Evolutionary conservation across 2,888 invertebrate species (phyloP), one percentile per base, ranked within the genome.

Genomic region (Serripes groenlandicus): DNA sequence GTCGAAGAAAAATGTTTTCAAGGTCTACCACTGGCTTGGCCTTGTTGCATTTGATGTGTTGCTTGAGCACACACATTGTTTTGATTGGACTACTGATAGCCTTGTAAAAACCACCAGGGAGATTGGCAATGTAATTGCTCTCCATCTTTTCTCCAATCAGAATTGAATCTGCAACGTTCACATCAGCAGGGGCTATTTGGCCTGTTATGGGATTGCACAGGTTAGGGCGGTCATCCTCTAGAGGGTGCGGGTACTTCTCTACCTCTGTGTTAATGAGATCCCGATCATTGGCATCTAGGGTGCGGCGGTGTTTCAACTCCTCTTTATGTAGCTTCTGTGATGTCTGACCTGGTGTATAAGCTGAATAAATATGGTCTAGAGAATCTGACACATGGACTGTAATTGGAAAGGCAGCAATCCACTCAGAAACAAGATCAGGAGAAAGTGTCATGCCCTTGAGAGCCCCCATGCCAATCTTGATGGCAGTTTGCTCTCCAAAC

Each of bases 1-100:
- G 26, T 35, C 73, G 37, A 23, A 73, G 62, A 73, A 73, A 73
- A 28, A 52, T 75, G 42, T 18, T 42, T 28, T 68, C 68, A 4
- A 68, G 68, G 23, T 68, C 42, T 21, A 68, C 34, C 37, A 35
- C 49, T 68, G 37, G 34, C 32, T 21, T 68, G 5, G n/a, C 26
- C 15, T 42, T 68, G 28, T 30, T 75, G 21, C 37, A 42, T 28
- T 71, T 54, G 4, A 26, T 54, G 5, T 71, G 71, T 21, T 54
- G 42, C 9, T 18, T 42, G 42, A 42, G 11, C 18, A 42, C 42
- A 42, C 42, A 42, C 42, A 42, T 54, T n/a, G 21, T 54, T 34
- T 42, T 42, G 37, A 69, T 23, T 26, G 49, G 18, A 26, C 69
- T 69, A 15, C 35, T 15, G 4, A 69, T 69, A 37, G 69, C 23